Evolutionary conservation across 2,888 invertebrate species (phyloP).

Genomic region (Panopea generosa): DNA sequence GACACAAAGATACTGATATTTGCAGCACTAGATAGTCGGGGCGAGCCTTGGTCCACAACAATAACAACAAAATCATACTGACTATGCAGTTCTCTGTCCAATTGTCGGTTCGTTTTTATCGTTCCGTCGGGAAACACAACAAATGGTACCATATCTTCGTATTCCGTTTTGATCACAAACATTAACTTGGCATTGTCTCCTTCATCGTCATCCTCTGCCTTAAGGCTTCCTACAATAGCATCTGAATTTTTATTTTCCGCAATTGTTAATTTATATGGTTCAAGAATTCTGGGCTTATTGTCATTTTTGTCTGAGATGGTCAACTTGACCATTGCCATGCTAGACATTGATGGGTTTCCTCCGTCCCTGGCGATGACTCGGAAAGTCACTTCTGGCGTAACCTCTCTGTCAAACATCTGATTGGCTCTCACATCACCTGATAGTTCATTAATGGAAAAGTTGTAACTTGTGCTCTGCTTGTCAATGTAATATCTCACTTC

Average conservation of each 20-base stretch:
- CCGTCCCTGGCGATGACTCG: constrained; percentile 93
- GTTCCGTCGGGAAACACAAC: constrained; percentile 64
- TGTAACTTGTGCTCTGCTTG: constrained; percentile 88
- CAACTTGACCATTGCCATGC: constrained; percentile 88
- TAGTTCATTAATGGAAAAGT: constrained; percentile 94
- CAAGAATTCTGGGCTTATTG: constrained; percentile 95
- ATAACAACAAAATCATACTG: constrained; percentile 62
- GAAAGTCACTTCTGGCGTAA: constrained; percentile 96
- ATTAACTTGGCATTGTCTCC: constrained; percentile 91
- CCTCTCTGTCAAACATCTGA: constrained; percentile 93
- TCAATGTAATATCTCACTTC: constrained; percentile 86
- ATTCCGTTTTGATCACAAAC: constrained; percentile 58
- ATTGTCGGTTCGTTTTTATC: constrained; percentile 60
- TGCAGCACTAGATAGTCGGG: constrained; percentile 53
- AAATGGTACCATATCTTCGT: constrained; percentile 60
- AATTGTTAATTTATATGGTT: constrained; percentile 94
- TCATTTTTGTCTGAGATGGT: constrained; percentile 98
- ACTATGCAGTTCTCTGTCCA: constrained; percentile 64
- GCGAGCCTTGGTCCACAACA: constrained; percentile 65
- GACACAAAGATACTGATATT: constrained; percentile 66
- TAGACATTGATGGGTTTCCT: constrained; percentile 90
- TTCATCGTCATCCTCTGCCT: constrained; percentile 96
- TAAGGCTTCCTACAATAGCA: constrained; percentile 94
- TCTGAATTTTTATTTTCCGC: constrained; percentile 95
- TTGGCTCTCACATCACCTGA: constrained; percentile 95